Evolutionary conservation across 2,113 vertebrate species (phyloP), one percentile per base, ranked within the genome.

Genomic region (Xiphophorus maculatus): DNA sequence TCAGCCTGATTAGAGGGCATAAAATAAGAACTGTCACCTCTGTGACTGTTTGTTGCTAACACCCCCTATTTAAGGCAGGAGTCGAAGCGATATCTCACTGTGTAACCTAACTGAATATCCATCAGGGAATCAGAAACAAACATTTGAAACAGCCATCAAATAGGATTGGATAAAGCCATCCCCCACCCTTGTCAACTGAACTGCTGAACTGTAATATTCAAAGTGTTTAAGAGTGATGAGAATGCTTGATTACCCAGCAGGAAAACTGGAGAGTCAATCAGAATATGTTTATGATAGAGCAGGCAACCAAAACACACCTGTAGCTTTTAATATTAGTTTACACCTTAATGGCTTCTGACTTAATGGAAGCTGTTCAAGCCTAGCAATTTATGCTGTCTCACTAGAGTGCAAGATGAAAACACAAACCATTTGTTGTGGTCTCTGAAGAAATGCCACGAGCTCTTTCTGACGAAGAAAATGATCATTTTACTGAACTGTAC

Each of bases 201-300:
- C 35, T 54, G 25, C 63, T 71, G 66, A 63, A 10, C 58, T 69
- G 71, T 81, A 85, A 90, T 85, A 79, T 80, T 85, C 71, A 75
- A 86, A 89, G 80, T 89, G 81, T 93, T 90, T 90, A 77, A 54
- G 71, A 80, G 86, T 80, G 81, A 88, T 90, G 83, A 78, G 78
- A 85, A 90, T 84, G 80, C 83, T 84, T 90, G 88, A 92, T 92
- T 91, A 91, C 84, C 85, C 92, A 88, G 84, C 44, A 69, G 91
- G 81, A 87, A 67, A 70, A 77, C 82, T 85, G 80, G 77, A 88
- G 73, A 87, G 85, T 91, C 85, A 86, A 84, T 89, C 85, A 86
- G 82, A 90, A 81, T 86, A 81, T 82, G 78, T 82, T 87, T 80
- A 73, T 64, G 84, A 85, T 81, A 66, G 80, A 68, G 61, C 44